A percentile compares a stretch with the other conserved stretches of the same genome.
These are phyloP conservation scores for Anagrus nilaparvatae DNA, from an alignment of 1,140 invertebrate genomes.

Conservation along the genomic window DNA sequence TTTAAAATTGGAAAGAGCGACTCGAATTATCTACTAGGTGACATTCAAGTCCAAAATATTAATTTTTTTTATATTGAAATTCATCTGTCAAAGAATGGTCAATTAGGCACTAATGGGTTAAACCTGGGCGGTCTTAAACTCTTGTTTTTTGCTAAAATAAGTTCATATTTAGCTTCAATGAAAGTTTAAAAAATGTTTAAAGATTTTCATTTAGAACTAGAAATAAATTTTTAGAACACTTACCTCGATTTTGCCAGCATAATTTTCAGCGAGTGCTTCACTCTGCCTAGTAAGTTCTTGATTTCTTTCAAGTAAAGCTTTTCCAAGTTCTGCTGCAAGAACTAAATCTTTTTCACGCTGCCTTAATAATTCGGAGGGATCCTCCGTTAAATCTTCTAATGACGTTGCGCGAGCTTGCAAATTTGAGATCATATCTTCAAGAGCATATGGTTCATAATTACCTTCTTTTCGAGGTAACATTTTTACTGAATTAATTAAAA, in stretches of 20 bases:
- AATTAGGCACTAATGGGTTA: too few relatives aligned
- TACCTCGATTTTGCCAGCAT: constrained; percentile 87
- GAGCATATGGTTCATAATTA: constrained; percentile 47
- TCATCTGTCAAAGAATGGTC: too few relatives aligned
- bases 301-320: constrained; percentile 88
- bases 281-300: constrained; percentile 81
- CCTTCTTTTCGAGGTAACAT: constrained; percentile 44
- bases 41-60: too few relatives aligned
- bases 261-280: constrained; percentile 78
- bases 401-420: constrained; percentile 30
- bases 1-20: too few relatives aligned
- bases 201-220: too few relatives aligned
- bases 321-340: constrained; percentile 87
- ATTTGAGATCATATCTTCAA: constrained; percentile 44
- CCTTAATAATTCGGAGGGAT: constrained; percentile 73
- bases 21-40: too few relatives aligned
- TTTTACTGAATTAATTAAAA: constrained; percentile 18
- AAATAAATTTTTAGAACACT: too few relatives aligned
- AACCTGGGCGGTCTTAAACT: too few relatives aligned
- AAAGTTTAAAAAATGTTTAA: too few relatives aligned
- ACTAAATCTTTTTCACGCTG: constrained; percentile 89
- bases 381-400: constrained; percentile 44
- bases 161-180: too few relatives aligned
- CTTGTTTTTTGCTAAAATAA: too few relatives aligned
- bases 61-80: too few relatives aligned